phyloP scores from a whole-genome alignment of 2,888 invertebrate genomes.

The Conops quadrifasciatus region DNA sequence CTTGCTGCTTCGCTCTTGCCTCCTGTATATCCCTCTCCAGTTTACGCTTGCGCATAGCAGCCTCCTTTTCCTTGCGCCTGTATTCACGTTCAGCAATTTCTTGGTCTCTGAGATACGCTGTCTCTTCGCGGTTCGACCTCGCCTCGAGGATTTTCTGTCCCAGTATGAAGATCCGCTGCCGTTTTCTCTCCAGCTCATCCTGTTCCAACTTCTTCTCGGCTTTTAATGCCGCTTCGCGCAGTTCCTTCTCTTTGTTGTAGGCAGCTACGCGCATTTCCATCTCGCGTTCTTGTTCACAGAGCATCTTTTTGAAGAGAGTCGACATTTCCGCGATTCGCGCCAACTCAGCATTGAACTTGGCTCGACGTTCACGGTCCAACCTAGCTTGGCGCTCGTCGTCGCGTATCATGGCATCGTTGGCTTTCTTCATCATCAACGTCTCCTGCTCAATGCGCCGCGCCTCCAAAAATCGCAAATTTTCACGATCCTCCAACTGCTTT shows the following conservation, averaged over 20 bases:
- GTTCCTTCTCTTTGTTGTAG: constrained; percentile 60
- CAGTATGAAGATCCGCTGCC: constrained; percentile 57
- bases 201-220: constrained; percentile 56
- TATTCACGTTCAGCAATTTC: constrained; percentile 64
- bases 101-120: constrained; percentile 59
- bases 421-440: constrained; percentile 55
- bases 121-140: constrained; percentile 57
- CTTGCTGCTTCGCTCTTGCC: constrained; percentile 58
- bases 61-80: constrained; percentile 59
- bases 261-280: constrained; percentile 62
- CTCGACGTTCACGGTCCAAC: constrained; percentile 53
- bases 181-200: constrained; percentile 61
- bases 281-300: constrained; percentile 61
- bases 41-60: constrained; percentile 56
- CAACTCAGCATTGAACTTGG: constrained; percentile 60
- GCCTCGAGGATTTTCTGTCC: constrained; percentile 59
- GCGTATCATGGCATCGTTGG: constrained; percentile 53
- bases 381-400: constrained; percentile 59
- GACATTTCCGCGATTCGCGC: constrained; percentile 60
- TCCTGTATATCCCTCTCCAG: constrained; percentile 56
- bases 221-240: constrained; percentile 58
- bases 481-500: constrained; percentile 59
- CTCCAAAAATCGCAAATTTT: constrained; percentile 59
- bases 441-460: constrained; percentile 63
- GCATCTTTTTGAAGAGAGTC: constrained; percentile 59